These are phyloP conservation scores for Lissocephala sabroskyi DNA, from an alignment of 2,888 invertebrate genomes.

Conservation along the genomic window DNA sequence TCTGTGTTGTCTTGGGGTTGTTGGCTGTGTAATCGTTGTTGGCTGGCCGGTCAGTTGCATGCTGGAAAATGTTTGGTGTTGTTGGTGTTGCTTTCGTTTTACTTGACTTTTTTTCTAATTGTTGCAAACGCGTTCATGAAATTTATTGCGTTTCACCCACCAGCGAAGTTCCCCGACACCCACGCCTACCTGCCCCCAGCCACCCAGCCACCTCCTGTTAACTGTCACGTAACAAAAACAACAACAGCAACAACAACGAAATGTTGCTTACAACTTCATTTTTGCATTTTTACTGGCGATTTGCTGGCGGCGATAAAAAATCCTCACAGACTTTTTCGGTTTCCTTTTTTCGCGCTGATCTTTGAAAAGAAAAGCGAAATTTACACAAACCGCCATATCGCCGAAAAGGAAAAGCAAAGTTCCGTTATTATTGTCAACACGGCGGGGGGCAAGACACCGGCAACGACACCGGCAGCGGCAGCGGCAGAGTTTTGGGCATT, in stretches of 20 bases:
- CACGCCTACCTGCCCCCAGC: constrained; percentile 5
- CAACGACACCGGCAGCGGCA: too few species aligned
- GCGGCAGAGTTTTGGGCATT: too few species aligned
- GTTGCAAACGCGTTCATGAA: constrained; percentile 59
- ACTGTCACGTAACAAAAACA: not conserved
- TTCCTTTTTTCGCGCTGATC: constrained; percentile 1
- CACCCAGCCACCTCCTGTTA: too few species aligned
- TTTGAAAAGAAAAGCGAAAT: constrained; percentile 54
- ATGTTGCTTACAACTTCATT: constrained; percentile 37
- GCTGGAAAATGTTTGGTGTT: too few species aligned
- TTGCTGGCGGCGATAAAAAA: constrained; percentile 39
- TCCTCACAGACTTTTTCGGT: not conserved
- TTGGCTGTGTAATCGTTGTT: constrained; percentile 11
- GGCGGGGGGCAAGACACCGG: too few species aligned
- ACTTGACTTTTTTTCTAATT: constrained; percentile 45
- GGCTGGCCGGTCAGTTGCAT: too few species aligned
- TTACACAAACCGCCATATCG: constrained; percentile 37
- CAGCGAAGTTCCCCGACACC: too few species aligned
- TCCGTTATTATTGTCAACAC: not conserved
- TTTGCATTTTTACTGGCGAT: constrained; percentile 34
- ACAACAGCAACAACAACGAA: constrained; percentile 12
- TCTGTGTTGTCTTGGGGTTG: constrained; percentile 11
- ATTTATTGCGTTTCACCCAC: constrained; percentile 60
- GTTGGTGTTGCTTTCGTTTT: constrained; percentile 28
- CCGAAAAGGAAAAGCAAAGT: constrained; percentile 6